Evolutionary conservation across 2,888 invertebrate species (phyloP).

Genomic region (Cerastis rubricosa): DNA sequence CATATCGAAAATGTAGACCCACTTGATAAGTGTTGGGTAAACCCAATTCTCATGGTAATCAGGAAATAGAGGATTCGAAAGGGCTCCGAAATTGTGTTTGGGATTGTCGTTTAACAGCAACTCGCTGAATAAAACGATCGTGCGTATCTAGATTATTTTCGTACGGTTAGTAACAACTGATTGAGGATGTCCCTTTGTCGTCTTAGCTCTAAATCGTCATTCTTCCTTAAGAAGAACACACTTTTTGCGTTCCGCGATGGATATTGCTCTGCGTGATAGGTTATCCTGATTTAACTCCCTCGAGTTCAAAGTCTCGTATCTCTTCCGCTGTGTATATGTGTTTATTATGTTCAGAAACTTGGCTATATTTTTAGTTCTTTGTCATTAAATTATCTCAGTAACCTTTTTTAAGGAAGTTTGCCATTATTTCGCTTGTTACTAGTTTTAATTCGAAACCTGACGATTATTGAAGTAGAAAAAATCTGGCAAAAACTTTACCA

Average conservation of each 20-base stretch:
- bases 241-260: neutral
- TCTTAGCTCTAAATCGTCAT: neutral
- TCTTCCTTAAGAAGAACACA: neutral
- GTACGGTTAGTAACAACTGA: neutral
- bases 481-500: conserved; percentile 3
- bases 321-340: conserved; percentile 13
- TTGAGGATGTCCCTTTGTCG: conserved; percentile 4
- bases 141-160: neutral
- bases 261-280: neutral
- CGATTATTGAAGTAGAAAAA: neutral
- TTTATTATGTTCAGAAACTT: conserved; percentile 22
- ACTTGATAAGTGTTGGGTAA: neutral
- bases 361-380: conserved; percentile 33
- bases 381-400: conserved; percentile 29
- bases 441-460: conserved; percentile 2
- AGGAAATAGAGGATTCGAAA: conserved; percentile 32
- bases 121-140: neutral
- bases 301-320: conserved; percentile 26
- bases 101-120: conserved; percentile 1
- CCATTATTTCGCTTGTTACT: neutral
- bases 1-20: neutral
- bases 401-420: conserved; percentile 11
- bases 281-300: conserved; percentile 36
- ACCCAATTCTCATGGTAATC: conserved; percentile 27
- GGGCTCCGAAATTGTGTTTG: neutral